Base-by-base conservation (phyloP, 2,888 invertebrate genomes). In the Lydus trimaculatus region DNA sequence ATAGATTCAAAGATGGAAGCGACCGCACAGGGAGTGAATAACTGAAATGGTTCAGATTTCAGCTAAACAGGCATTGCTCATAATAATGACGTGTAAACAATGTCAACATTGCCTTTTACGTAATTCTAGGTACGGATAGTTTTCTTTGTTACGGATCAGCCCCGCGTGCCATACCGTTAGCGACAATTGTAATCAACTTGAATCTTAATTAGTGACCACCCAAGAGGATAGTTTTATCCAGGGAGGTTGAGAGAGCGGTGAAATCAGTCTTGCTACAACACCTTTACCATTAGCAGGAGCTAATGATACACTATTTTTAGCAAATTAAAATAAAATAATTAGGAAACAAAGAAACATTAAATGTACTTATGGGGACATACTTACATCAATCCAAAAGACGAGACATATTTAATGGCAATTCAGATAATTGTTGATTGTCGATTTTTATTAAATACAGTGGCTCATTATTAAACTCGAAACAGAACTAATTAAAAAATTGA, bases 171-270 rank as follows among this genome's bases (percentile, higher is more conserved):
- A 80, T 85, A 85, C 85, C 84, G 84, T 84, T 85, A 84, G 84
- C 83, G 83, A 85, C 84, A 85, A 85, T 85, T 85, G 85, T 82
- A 85, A 85, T 86, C 85, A 85, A 83, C 82, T 82, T 85, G 85
- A 86, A 85, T 86, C 84, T 85, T 86, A 86, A 86, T 86, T 86
- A 86, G 85, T 82, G 85, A 82, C 85, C 85, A 86, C 85, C 85
- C 85, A 85, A 80, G 83, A 84, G 83, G 79, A 82, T 82, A 82
- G 83, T 82, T 83, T 83, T 81, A 82, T 81, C 81, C 81, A 72
- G 80, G 77, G 76, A 73, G 78, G 74, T 67, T 62, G 43, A 72
- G 76, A 73, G 78, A 77, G 75, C 74, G 80, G 79, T 82, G 82
- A 82, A 82, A 82, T 82, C 82, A 80, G 81, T 82, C 82, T 81